Evolutionary conservation across 2,888 invertebrate genomes (phyloP).

Genomic region (Nebria brevicollis): DNA sequence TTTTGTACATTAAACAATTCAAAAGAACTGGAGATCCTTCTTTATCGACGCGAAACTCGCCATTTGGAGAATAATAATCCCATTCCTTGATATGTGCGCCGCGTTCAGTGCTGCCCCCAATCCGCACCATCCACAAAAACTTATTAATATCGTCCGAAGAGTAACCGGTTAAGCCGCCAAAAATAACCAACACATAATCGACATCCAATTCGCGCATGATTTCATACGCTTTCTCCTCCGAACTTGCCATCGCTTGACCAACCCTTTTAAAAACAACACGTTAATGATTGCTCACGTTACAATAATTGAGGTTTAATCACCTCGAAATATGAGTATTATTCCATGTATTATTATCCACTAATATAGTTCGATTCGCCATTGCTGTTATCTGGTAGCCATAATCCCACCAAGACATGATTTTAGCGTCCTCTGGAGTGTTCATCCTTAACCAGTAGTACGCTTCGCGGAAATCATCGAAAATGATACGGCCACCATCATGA

Average conservation of each 20-base stretch:
- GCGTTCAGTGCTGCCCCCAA: slow-evolving; percentile 94
- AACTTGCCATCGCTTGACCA: slow-evolving; percentile 98
- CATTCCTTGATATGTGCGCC: slow-evolving; percentile 96
- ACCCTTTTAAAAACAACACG: slow-evolving; percentile 68
- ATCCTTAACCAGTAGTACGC: slow-evolving; percentile 98
- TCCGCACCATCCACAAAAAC: slow-evolving; percentile 98
- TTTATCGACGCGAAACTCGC: slow-evolving; percentile 96
- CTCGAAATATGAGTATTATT: slow-evolving; percentile 97
- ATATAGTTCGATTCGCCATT: slow-evolving; percentile 95
- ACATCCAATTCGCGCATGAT: slow-evolving; percentile 98
- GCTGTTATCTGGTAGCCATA: slow-evolving; percentile 99
- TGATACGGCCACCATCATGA: slow-evolving; percentile 87
- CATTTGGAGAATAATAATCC: slow-evolving; percentile 95
- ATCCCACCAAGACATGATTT: slow-evolving; percentile 99
- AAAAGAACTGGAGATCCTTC: slow-evolving; percentile 91
- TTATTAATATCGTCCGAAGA: slow-evolving; percentile 99
- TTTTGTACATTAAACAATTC: slow-evolving; percentile 99
- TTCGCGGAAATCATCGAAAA: slow-evolving; percentile 99
- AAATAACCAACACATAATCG: slow-evolving; percentile 97
- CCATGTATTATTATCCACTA: slow-evolving; percentile 99
- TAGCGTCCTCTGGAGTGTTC: slow-evolving; percentile 92
- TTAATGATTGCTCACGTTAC: background rate
- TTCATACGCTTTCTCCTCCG: slow-evolving; percentile 96
- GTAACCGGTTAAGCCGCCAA: slow-evolving; percentile 98
- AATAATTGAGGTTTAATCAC: background rate